Percentiles rank a stretch among this genome's conserved stretches.
Evolutionary conservation across 2,888 invertebrate genomes (phyloP).

Genomic region (Amblyteles armatorius): DNA sequence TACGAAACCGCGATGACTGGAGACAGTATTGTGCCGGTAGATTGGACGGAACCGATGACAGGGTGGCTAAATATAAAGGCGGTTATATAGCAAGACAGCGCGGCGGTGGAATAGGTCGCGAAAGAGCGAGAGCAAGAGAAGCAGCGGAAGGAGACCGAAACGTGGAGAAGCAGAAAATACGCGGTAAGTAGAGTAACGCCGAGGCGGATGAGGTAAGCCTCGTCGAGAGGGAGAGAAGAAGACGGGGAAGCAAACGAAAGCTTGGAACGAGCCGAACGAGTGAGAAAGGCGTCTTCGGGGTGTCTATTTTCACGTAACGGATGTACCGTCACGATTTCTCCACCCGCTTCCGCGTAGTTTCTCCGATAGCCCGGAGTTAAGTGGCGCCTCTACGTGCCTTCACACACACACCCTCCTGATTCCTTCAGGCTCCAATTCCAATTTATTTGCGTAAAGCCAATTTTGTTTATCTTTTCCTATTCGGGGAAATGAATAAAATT

Average conservation of each 20-base stretch:
- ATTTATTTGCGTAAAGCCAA: not conserved
- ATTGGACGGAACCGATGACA: conserved; percentile 74
- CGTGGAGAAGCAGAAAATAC: conserved; percentile 36
- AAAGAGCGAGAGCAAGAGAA: conserved; percentile 25
- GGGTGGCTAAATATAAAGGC: conserved; percentile 76
- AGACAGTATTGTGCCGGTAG: conserved; percentile 60
- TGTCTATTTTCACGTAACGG: conserved; percentile 77
- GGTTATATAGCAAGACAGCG: conserved; percentile 31
- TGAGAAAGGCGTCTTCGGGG: conserved; percentile 66
- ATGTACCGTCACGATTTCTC: conserved; percentile 72
- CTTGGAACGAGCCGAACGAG: conserved; percentile 43
- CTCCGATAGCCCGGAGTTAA: conserved; percentile 26
- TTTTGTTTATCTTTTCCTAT: not conserved
- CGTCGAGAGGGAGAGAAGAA: conserved; percentile 41
- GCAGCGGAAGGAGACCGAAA: conserved; percentile 32
- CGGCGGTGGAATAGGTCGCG: conserved; percentile 40
- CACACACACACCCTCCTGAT: not conserved
- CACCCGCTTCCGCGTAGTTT: conserved; percentile 54
- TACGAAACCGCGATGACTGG: conserved; percentile 62
- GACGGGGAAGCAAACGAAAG: conserved; percentile 38
- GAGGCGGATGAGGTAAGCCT: conserved; percentile 55
- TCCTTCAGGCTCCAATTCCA: not conserved
- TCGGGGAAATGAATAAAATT: not conserved
- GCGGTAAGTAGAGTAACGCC: conserved; percentile 55
- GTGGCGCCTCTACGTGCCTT: conserved; percentile 12